Percentiles rank a stretch among this genome's conserved stretches.
Evolutionary conservation across 1,140 invertebrate species (phyloP).

Genomic region (Leptinotarsa texana): DNA sequence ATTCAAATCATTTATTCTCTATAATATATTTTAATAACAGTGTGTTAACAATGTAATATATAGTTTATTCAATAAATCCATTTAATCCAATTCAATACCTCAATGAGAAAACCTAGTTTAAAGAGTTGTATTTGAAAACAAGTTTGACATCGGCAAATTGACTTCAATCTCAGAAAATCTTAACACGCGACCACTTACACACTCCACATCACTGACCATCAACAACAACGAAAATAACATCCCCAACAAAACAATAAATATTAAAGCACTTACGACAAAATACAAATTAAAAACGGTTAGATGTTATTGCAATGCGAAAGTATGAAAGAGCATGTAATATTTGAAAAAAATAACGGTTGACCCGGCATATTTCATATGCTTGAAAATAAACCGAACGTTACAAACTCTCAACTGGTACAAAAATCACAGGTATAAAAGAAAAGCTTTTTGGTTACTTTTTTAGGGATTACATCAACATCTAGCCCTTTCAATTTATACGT

Average conservation of each 20-base stretch:
- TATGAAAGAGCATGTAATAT: too few relatives aligned
- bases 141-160: conserved; percentile 35
- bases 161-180: conserved; percentile 32
- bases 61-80: conserved; percentile 35
- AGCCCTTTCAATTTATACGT: not conserved
- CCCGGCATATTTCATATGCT: too few relatives aligned
- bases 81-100: conserved; percentile 30
- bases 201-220: conserved; percentile 26
- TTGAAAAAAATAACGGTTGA: too few relatives aligned
- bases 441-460: too few relatives aligned
- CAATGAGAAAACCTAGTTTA: conserved; percentile 30
- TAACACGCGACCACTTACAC: conserved; percentile 20
- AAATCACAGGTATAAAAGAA: too few relatives aligned
- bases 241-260: conserved; percentile 38
- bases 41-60: conserved; percentile 43
- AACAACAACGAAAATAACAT: conserved; percentile 33
- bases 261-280: conserved; percentile 23
- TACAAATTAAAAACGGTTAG: conserved; percentile 24
- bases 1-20: conserved; percentile 26
- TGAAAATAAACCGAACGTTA: too few relatives aligned
- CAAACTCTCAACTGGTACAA: too few relatives aligned
- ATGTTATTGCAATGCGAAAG: not conserved
- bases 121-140: conserved; percentile 23
- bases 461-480: not conserved
- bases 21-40: conserved; percentile 29